Evolutionary conservation across 2,888 invertebrate genomes (phyloP).

Genomic region (Xestia sexstrigata): DNA sequence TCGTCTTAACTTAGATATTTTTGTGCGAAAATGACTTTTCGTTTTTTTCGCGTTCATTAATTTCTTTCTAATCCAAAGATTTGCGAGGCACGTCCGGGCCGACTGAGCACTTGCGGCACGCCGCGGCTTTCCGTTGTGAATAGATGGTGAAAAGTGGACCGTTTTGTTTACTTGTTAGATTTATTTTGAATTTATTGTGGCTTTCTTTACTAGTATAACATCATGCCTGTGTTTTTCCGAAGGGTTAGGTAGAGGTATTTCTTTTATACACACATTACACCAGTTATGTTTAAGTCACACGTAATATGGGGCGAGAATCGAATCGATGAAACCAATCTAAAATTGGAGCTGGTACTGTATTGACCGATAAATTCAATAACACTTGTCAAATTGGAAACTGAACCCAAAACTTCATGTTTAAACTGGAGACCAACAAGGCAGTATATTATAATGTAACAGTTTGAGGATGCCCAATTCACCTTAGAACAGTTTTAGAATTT

Average conservation of each 20-base stretch:
- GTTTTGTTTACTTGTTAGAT: slow-evolving; percentile 40
- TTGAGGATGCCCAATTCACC: not conserved
- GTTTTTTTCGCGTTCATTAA: slow-evolving; percentile 54
- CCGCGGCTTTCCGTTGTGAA: slow-evolving; percentile 17
- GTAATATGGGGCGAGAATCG: not conserved
- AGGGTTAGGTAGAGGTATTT: not conserved
- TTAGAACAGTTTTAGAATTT: not conserved
- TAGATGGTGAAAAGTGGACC: slow-evolving; percentile 28
- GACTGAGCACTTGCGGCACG: slow-evolving; percentile 11
- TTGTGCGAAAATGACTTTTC: slow-evolving; percentile 39
- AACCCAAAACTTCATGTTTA: not conserved
- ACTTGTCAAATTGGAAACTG: not conserved
- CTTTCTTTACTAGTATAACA: not conserved
- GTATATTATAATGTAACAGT: not conserved
- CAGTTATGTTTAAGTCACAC: not conserved
- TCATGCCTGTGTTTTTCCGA: not conserved
- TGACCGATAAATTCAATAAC: not conserved
- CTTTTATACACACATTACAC: not conserved
- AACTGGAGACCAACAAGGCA: not conserved
- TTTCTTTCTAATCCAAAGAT: slow-evolving; percentile 55
- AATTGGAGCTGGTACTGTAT: not conserved
- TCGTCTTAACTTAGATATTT: slow-evolving; percentile 33
- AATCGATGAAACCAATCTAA: not conserved
- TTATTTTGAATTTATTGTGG: slow-evolving; percentile 15
- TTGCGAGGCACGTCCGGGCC: slow-evolving; percentile 38